These are phyloP conservation scores for Mustela erminea DNA, from an alignment of 2,797 vertebrate species.

Conservation along the genomic window DNA sequence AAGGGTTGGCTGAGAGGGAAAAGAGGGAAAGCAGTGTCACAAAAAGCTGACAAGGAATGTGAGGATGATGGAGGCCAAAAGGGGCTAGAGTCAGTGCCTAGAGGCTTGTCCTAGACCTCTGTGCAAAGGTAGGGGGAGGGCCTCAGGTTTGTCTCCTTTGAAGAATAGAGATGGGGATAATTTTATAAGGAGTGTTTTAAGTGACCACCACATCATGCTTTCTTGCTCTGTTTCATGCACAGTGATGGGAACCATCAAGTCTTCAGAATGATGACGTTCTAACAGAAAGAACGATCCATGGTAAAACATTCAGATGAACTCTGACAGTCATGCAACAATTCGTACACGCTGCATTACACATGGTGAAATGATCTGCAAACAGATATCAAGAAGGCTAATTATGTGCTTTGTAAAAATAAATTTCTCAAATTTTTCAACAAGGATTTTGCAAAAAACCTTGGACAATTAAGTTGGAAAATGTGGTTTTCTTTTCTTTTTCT, in stretches of 20 bases:
- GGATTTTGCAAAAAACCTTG: constrained; percentile 39
- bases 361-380: constrained; percentile 70
- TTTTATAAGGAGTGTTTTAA: not conserved
- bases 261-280: not conserved
- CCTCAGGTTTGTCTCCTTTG: not conserved
- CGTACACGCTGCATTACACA: not conserved
- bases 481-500: not conserved
- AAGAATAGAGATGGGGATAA: not conserved
- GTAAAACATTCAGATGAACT: not conserved
- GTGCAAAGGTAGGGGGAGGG: not conserved
- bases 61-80: not conserved
- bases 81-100: not conserved
- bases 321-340: not conserved
- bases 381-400: constrained; percentile 87
- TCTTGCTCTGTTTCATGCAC: not conserved
- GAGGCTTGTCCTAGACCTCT: not conserved
- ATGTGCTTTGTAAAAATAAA: constrained; percentile 63
- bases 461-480: constrained; percentile 61
- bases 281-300: not conserved
- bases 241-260: not conserved
- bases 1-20: not conserved
- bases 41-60: not conserved
- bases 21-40: not conserved
- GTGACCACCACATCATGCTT: not conserved
- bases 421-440: constrained; percentile 71